Evolutionary conservation across 1,140 invertebrate genomes (phyloP).

Genomic region (Panulirus ornatus): DNA sequence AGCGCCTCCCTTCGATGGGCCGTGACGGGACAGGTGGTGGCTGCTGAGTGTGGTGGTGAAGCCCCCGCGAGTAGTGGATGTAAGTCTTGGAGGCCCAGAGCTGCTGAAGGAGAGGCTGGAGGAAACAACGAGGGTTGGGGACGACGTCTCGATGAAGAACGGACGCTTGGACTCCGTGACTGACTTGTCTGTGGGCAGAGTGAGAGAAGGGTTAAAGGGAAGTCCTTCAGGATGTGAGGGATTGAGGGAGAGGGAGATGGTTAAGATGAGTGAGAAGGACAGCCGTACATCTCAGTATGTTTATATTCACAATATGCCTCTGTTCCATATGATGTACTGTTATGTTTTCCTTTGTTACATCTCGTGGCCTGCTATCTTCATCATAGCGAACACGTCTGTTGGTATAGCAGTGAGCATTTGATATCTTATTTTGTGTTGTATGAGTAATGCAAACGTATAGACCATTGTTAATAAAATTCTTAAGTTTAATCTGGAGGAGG

Average conservation of each 20-base stretch:
- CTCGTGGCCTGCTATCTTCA: too few relatives aligned
- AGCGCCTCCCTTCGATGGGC: constrained; percentile 12
- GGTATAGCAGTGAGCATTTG: too few relatives aligned
- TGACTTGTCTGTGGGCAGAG: constrained; percentile 59
- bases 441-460: too few relatives aligned
- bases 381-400: too few relatives aligned
- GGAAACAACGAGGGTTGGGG: constrained; percentile 59
- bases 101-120: constrained; percentile 66
- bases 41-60: constrained; percentile 54
- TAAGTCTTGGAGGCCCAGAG: constrained; percentile 26
- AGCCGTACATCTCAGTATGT: too few relatives aligned
- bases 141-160: constrained; percentile 73
- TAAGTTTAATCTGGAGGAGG: too few relatives aligned
- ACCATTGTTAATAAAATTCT: too few relatives aligned
- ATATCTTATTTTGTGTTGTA: too few relatives aligned
- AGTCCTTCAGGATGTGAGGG: neutral
- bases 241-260: neutral
- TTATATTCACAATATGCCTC: too few relatives aligned
- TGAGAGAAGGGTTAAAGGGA: neutral
- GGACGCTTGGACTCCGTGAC: constrained; percentile 66
- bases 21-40: constrained; percentile 50
- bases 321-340: too few relatives aligned
- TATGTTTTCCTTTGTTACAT: too few relatives aligned
- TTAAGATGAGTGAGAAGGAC: too few relatives aligned
- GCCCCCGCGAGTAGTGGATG: constrained; percentile 44